These are phyloP conservation scores for Poecilus cupreus DNA, from an alignment of 2,888 invertebrate species.

Conservation along the genomic window DNA sequence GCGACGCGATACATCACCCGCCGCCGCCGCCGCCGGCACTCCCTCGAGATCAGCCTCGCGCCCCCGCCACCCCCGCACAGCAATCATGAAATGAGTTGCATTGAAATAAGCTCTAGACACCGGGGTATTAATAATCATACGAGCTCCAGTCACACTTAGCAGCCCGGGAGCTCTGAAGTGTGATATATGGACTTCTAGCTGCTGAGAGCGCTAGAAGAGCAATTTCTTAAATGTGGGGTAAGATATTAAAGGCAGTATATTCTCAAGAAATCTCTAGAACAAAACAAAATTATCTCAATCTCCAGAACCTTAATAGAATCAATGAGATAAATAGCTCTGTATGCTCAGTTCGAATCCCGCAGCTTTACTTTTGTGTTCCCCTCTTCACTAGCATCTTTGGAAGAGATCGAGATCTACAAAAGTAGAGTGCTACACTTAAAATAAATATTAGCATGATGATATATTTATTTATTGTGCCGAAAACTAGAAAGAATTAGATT, in stretches of 20 bases:
- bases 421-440: no score
- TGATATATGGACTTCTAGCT: neutral
- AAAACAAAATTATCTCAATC: no score
- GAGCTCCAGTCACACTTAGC: neutral
- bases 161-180: neutral
- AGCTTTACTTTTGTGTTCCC: no score
- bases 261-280: no score
- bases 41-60: neutral
- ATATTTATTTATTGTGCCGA: no score
- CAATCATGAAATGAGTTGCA: slow-evolving; percentile 37
- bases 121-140: slow-evolving; percentile 9
- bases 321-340: no score
- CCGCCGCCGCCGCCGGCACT: neutral
- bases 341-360: no score
- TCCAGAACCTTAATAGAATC: no score
- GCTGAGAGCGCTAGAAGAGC: neutral
- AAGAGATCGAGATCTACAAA: no score
- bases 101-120: slow-evolving; percentile 1
- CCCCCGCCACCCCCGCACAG: neutral
- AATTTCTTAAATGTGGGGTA: neutral
- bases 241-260: slow-evolving; percentile 13
- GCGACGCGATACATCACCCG: slow-evolving; percentile 16
- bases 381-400: no score
- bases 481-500: no score
- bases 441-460: no score